These are phyloP conservation scores for Syrista parreyssii DNA, from an alignment of 2,888 invertebrate genomes.

Conservation along the genomic window DNA sequence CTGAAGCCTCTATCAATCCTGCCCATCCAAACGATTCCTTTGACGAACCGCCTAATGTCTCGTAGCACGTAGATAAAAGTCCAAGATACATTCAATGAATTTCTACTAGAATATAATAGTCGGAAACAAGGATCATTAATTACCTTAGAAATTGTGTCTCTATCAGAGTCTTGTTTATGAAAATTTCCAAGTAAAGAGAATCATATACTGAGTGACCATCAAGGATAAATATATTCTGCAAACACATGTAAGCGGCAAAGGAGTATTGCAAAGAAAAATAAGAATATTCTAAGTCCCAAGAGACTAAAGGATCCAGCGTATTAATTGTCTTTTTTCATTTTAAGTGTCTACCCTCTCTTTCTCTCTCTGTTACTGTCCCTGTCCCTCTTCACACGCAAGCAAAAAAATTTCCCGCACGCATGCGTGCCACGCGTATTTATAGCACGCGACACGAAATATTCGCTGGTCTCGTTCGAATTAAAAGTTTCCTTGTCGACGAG, in stretches of 20 bases:
- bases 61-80: not conserved
- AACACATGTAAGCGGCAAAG: not conserved
- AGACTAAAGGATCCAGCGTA: not conserved
- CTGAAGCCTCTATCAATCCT: not conserved
- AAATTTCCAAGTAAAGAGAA: not conserved
- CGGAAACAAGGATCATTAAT: not conserved
- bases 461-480: not conserved
- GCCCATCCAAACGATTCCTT: not conserved
- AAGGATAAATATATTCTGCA: not conserved
- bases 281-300: not conserved
- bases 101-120: not conserved
- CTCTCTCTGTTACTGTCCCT: not conserved
- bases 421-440: constrained; percentile 4
- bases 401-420: not conserved
- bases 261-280: not conserved
- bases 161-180: not conserved
- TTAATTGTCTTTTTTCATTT: not conserved
- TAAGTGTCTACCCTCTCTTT: not conserved
- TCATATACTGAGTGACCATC: not conserved
- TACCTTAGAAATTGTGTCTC: not conserved
- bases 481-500: not conserved
- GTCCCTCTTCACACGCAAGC: not conserved
- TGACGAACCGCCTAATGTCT: not conserved
- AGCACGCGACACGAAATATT: not conserved
- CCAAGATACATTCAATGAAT: not conserved